Conservation (phyloP, 2,888 invertebrate species). For the Trilocha varians region DNA sequence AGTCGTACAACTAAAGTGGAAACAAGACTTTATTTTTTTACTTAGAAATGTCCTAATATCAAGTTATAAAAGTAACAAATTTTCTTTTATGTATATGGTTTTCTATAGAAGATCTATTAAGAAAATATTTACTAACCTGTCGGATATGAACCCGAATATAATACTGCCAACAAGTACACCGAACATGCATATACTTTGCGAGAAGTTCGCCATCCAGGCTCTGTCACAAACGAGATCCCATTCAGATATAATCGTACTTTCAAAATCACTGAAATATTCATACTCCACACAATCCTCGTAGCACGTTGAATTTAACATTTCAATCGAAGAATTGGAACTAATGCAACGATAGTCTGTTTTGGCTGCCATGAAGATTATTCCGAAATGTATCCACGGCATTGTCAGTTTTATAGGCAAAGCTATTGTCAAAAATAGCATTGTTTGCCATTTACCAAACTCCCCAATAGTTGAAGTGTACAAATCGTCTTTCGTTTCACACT, state of each 20-base stretch:
- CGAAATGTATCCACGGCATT: constrained; percentile 79
- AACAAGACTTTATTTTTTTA: too few species aligned
- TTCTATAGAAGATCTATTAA: too few species aligned
- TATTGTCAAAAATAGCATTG: constrained; percentile 68
- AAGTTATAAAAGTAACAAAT: too few species aligned
- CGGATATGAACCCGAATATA: constrained; percentile 77
- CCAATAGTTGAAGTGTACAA: constrained; percentile 29
- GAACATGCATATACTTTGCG: constrained; percentile 79
- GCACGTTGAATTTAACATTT: constrained; percentile 49
- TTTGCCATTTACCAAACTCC: constrained; percentile 76
- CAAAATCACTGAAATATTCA: constrained; percentile 73
- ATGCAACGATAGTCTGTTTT: constrained; percentile 66
- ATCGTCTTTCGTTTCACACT: constrained; percentile 12
- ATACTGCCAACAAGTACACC: constrained; percentile 80
- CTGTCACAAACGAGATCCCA: constrained; percentile 79
- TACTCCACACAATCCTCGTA: constrained; percentile 62
- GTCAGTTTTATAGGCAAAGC: constrained; percentile 77
- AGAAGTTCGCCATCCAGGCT: constrained; percentile 74
- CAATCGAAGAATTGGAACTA: constrained; percentile 25
- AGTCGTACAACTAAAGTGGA: too few species aligned
- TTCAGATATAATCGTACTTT: constrained; percentile 78
- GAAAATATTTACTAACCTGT: constrained; percentile 71
- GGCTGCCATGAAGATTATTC: constrained; percentile 79
- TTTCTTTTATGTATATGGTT: too few species aligned
- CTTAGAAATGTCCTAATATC: too few species aligned